These are phyloP conservation scores for Apostichopus californicus DNA, from an alignment of 35 echinoderm and acorn worm genomes.

Conservation along the genomic window DNA sequence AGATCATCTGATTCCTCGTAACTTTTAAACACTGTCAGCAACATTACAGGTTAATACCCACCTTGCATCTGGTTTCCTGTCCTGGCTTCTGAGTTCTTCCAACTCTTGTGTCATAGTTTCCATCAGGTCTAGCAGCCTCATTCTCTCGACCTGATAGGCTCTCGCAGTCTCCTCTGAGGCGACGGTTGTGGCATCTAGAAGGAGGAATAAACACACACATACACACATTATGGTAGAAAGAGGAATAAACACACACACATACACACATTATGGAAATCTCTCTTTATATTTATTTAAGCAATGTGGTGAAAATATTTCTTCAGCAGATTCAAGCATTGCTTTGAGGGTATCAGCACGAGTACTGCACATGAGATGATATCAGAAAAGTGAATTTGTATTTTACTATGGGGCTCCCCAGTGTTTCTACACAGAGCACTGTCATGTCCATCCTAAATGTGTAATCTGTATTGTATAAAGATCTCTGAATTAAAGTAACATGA, in stretches of 20 bases:
- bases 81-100: constrained; percentile 65
- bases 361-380: no score
- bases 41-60: neutral
- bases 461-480: no score
- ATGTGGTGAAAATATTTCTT: no score
- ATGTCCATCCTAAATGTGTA: no score
- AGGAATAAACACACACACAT: neutral
- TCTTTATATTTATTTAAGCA: no score
- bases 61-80: constrained; percentile 30
- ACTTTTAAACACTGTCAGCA: neutral
- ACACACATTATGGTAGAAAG: neutral
- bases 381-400: no score
- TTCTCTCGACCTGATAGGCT: constrained; percentile 81
- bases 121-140: constrained; percentile 76
- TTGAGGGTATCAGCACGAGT: no score
- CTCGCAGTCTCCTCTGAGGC: constrained; percentile 82
- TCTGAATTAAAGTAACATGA: no score
- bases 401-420: no score
- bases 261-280: no score
- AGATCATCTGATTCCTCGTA: neutral
- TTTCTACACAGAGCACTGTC: no score
- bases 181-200: constrained; percentile 74
- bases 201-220: neutral
- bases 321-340: no score
- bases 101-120: constrained; percentile 77